Evolutionary conservation across 2,113 vertebrate species (phyloP), one percentile per base, ranked within the genome.

Genomic region (Saccopteryx bilineata): DNA sequence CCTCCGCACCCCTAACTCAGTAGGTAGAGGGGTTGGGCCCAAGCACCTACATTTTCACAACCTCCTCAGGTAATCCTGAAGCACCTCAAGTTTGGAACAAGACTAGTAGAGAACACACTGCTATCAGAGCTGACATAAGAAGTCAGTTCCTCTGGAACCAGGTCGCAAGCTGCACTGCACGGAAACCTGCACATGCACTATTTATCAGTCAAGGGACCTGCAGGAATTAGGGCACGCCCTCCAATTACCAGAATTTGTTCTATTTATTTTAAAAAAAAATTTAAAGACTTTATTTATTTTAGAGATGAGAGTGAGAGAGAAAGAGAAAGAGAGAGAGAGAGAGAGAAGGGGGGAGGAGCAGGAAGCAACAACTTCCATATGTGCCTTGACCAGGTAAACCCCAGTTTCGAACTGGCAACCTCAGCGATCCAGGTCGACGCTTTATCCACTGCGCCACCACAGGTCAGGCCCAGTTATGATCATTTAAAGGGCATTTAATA

Each of bases 401-500:
- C 39, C 39, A 3, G 39, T 39, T 39, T 39, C 3, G 39, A 39
- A 39, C 39, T 39, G 39, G 39, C 39, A 39, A 39, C 39, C 39
- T 39, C 39, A 39, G 39, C 39, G 39, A 39, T 39, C 39, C 39
- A 39, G 39, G 39, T 39, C 3, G 39, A 39, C 39, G 39, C 39
- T 39, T 39, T 39, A 39, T 39, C 39, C 39, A 39, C 39, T 39
- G 39, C 39, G 39, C 39, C 39, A 39, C 39, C 39, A 39, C 39
- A 39, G 39, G 39, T 39, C 39, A 39, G 39, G 39, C 39, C 39
- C 39, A 39, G 39, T 39, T 65, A 66, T 0, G 5, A 39, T 74
- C 23, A 75, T 58, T 33, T 56, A 14, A 84, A 76, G 58, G 54
- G 33, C 69, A 89, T 39, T 96, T 92, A 78, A 91, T 71, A 84